Conservation (phyloP, 2,888 invertebrate species). For the Chaetoderma sp. region DNA sequence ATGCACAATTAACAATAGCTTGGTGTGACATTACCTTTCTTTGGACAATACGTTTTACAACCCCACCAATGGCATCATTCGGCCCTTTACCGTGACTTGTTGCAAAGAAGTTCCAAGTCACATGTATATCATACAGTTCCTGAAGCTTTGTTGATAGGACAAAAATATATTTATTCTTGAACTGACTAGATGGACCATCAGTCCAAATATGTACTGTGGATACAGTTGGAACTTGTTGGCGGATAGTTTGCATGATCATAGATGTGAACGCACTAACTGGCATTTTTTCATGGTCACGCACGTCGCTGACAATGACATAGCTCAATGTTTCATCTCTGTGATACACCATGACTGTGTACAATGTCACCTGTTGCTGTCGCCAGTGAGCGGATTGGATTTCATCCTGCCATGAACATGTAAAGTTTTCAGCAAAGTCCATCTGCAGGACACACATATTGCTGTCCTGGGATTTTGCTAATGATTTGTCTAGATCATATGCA, state of each 20-base stretch:
- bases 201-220: constrained; percentile 15
- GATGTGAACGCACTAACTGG: constrained; percentile 11
- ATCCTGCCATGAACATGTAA: constrained; percentile 12
- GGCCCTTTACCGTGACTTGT: constrained; percentile 22
- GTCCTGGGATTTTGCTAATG: background rate
- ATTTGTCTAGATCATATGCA: constrained; percentile 5
- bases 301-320: constrained; percentile 11
- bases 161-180: constrained; percentile 18
- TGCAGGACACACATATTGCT: constrained; percentile 14
- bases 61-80: constrained; percentile 17
- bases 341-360: constrained; percentile 18
- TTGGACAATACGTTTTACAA: constrained; percentile 16
- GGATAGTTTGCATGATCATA: constrained; percentile 1
- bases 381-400: constrained; percentile 26
- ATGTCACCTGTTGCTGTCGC: constrained; percentile 12
- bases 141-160: background rate
- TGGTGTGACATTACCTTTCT: constrained; percentile 12
- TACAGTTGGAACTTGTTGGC: background rate
- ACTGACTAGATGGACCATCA: constrained; percentile 19
- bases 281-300: constrained; percentile 16
- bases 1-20: constrained; percentile 6
- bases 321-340: constrained; percentile 1
- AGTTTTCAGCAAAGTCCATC: constrained; percentile 25
- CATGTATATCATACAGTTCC: too few relatives aligned
- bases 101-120: too few relatives aligned